Percentiles rank a stretch among this genome's conserved stretches.
Evolutionary conservation across 2,888 invertebrate species (phyloP).

Genomic region (Vannuccia rotundouncinata): DNA sequence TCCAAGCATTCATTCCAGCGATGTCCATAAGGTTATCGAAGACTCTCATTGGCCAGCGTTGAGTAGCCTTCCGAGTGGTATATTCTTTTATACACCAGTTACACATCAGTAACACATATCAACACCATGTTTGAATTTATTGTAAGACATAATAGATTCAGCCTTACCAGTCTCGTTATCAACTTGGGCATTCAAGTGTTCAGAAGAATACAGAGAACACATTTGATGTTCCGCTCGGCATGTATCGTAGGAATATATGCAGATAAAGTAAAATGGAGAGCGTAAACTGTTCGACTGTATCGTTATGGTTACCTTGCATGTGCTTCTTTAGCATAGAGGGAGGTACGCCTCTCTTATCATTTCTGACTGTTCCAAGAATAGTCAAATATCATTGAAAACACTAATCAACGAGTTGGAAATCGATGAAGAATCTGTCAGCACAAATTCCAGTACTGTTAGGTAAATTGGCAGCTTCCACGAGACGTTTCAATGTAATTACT

Average conservation of each 20-base stretch:
- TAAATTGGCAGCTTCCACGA: neutral
- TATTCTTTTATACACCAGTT: conserved; percentile 12
- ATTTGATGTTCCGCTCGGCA: neutral
- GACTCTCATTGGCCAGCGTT: conserved; percentile 5
- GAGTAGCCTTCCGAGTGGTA: neutral
- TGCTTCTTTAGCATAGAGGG: too few relatives aligned
- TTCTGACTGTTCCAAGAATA: conserved; percentile 7
- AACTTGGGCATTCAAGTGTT: neutral
- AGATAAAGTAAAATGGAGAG: neutral
- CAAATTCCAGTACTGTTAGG: neutral
- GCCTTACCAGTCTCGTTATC: neutral
- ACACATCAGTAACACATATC: too few relatives aligned
- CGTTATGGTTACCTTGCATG: neutral
- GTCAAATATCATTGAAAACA: neutral
- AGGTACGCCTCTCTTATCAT: conserved; percentile 3
- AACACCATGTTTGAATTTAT: conserved; percentile 1
- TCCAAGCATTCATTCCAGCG: neutral
- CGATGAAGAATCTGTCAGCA: neutral
- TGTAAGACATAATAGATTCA: conserved; percentile 4
- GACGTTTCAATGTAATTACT: neutral
- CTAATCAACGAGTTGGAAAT: neutral
- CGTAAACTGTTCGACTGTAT: neutral
- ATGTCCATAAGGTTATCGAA: neutral
- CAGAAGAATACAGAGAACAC: neutral
- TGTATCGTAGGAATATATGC: neutral